phyloP scores from a whole-genome alignment of 2,113 vertebrate genomes.

The Struthidea cinerea region DNA sequence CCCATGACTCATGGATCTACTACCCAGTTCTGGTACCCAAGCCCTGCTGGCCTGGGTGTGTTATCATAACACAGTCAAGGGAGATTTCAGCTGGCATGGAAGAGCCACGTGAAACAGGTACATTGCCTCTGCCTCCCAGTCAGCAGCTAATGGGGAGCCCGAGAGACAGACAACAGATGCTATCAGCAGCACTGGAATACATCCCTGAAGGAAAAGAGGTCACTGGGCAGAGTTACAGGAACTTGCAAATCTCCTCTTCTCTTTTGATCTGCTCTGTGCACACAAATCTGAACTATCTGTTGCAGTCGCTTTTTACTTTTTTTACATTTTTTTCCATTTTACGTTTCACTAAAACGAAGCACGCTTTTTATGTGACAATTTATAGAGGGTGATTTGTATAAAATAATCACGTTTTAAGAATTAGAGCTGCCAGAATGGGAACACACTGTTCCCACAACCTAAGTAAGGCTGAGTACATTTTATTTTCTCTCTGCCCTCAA shows the following conservation, averaged over 20 bases:
- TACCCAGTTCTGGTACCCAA: constrained; percentile 23
- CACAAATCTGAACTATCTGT: background rate
- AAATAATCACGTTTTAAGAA: background rate
- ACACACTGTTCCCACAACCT: background rate
- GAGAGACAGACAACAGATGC: constrained; percentile 9
- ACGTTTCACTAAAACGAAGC: background rate
- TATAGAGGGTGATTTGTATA: background rate
- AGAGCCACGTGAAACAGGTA: constrained; percentile 18
- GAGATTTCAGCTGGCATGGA: background rate
- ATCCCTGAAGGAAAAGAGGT: constrained; percentile 10
- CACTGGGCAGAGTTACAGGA: constrained; percentile 27
- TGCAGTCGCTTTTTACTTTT: background rate
- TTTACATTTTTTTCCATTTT: background rate
- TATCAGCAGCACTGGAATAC: background rate
- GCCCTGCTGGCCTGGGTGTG: constrained; percentile 6
- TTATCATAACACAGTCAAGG: constrained; percentile 2
- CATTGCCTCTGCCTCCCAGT: background rate
- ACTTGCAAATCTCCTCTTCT: background rate
- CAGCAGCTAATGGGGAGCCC: background rate
- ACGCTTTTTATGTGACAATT: background rate
- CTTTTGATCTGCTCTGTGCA: background rate
- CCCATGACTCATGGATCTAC: background rate
- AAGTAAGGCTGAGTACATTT: background rate
- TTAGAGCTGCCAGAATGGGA: background rate
- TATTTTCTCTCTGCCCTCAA: background rate